Base-by-base conservation (phyloP, 2,888 invertebrate genomes). In the Pimpla rufipes region DNA sequence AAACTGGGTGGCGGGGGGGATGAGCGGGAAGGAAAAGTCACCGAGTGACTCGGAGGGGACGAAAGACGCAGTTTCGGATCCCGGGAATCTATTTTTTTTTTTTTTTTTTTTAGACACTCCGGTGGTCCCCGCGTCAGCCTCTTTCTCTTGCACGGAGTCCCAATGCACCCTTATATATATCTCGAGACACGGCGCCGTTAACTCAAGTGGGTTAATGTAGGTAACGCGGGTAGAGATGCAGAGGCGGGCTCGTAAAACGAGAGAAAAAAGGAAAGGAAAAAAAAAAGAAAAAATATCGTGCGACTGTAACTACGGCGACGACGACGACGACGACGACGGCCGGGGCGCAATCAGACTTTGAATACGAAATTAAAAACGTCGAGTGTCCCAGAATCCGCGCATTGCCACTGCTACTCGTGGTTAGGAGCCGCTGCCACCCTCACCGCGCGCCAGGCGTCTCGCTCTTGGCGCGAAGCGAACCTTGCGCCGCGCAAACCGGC, bases 361-460 rank as follows among this genome's bases (percentile, higher is more conserved):
- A 88, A 86, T 88, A 87, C 86, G 86, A 88, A 88, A 89, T 89
- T 88, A 87, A 89, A 89, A 88, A 88, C 83, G 88, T 87, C 87
- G 82, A 87, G 71, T 74, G 52, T 70, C 76, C 66, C 55, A 29
- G 71, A 23, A 29, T 21, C 16, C 29, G 57, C 37, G 40, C 21
- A 10, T 29, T 42, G 71, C 23, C 23, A n/a, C 71, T 29, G 71
- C 71, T 71, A 57, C 57, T 71, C 57, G 21, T 23, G 42, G 55
- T 55, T 55, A 18, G 35, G 59, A 50, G 29, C 66, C 66, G 29
- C 3, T 3, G 29, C 29, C 29, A 3, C 29, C 5, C 45, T 55
- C 52, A 59, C 52, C 35, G 37, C 8, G 29, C 23, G 45, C 18
- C 55, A 11, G 2, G 35, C 50, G 35, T 64, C n/a, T n/a, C 64